Conservation (phyloP, 2,113 vertebrate genomes). For the Spea multiplicata region DNA sequence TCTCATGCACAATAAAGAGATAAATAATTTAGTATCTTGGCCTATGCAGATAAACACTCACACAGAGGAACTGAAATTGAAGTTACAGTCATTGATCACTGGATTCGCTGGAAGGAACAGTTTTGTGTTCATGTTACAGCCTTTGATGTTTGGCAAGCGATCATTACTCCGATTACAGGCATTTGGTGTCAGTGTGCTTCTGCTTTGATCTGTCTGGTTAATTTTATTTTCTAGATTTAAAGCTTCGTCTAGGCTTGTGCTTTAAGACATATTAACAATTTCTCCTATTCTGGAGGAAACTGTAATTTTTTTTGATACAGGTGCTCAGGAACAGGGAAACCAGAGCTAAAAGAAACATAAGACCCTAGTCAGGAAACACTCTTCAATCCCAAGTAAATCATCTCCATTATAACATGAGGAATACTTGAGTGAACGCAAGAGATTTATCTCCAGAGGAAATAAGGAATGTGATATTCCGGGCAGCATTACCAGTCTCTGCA, state of each 20-base stretch:
- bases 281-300: constrained; percentile 42
- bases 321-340: constrained; percentile 57
- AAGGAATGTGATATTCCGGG: too few relatives aligned
- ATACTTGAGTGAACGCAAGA: too few relatives aligned
- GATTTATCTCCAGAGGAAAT: too few relatives aligned
- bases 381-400: too few relatives aligned
- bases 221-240: constrained; percentile 76
- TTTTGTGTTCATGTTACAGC: constrained; percentile 56
- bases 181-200: constrained; percentile 71
- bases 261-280: constrained; percentile 59
- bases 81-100: constrained; percentile 4
- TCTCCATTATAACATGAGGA: too few relatives aligned
- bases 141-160: constrained; percentile 84
- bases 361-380: too few relatives aligned
- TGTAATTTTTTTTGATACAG: constrained; percentile 58
- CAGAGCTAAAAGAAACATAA: background rate
- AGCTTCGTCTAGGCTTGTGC: constrained; percentile 71
- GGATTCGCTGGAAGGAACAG: constrained; percentile 62
- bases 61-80: constrained; percentile 43
- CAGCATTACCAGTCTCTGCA: too few relatives aligned
- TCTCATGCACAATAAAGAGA: constrained; percentile 15
- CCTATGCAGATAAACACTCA: constrained; percentile 27
- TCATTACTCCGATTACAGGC: constrained; percentile 87
- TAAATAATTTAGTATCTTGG: constrained; percentile 9
- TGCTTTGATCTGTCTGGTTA: constrained; percentile 82